Evolutionary conservation across 2,888 invertebrate species (phyloP).

Genomic region (Xanthorhoe designata): DNA sequence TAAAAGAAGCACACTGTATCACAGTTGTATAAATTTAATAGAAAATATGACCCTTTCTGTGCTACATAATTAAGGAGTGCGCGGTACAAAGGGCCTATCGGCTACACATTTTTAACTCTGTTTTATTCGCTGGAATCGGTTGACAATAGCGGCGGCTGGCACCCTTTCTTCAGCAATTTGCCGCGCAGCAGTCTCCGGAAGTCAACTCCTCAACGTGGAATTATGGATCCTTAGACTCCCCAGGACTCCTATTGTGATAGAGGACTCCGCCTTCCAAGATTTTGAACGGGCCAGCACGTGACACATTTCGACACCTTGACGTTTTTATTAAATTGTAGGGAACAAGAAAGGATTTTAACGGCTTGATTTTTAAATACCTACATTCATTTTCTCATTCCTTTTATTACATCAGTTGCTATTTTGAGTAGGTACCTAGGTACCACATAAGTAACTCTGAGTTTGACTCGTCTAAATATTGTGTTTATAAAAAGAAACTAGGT

Average conservation of each 20-base stretch:
- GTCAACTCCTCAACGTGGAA: slow-evolving; percentile 73
- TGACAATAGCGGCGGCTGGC: slow-evolving; percentile 67
- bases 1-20: slow-evolving; percentile 61
- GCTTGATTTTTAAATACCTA: slow-evolving; percentile 15
- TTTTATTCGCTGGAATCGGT: slow-evolving; percentile 83
- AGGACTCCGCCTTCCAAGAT: slow-evolving; percentile 77
- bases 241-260: slow-evolving; percentile 71
- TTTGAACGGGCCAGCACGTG: slow-evolving; percentile 74
- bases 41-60: slow-evolving; percentile 85
- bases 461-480: too few relatives aligned
- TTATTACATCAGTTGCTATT: too few relatives aligned
- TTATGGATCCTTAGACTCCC: slow-evolving; percentile 75
- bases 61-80: slow-evolving; percentile 83
- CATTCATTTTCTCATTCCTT: not conserved
- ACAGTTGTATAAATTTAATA: slow-evolving; percentile 78
- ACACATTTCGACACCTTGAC: slow-evolving; percentile 60
- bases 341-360: slow-evolving; percentile 29
- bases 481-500: too few relatives aligned
- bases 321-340: slow-evolving; percentile 40
- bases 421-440: too few relatives aligned
- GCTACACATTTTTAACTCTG: slow-evolving; percentile 79
- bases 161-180: slow-evolving; percentile 84
- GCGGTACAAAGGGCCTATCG: slow-evolving; percentile 78
- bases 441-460: too few relatives aligned
- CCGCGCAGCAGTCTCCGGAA: slow-evolving; percentile 81